Conservation (phyloP, 2,797 vertebrate species). For the Serranus cabrilla region DNA sequence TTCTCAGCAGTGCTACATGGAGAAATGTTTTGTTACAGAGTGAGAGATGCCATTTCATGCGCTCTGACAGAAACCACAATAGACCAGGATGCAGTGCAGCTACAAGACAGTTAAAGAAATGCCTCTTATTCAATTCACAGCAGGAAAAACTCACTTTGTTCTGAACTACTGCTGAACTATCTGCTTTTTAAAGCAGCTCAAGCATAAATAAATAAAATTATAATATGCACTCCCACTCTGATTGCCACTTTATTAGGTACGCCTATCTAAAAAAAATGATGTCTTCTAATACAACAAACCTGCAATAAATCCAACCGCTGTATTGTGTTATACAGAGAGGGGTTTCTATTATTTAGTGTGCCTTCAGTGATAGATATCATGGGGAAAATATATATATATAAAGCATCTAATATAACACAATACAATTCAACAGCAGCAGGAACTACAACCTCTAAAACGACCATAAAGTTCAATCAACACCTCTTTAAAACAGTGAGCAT, state of each 20-base stretch:
- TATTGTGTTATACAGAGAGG: not conserved
- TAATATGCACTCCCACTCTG: not conserved
- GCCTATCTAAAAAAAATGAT: not conserved
- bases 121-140: not conserved
- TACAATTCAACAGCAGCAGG: not conserved
- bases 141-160: slow-evolving; percentile 1
- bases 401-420: not conserved
- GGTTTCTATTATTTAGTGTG: not conserved
- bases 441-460: not conserved
- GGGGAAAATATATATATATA: no score
- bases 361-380: not conserved
- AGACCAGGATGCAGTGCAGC: slow-evolving; percentile 23
- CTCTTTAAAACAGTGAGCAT: not conserved
- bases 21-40: not conserved
- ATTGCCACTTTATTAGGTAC: not conserved
- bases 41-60: slow-evolving; percentile 17
- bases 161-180: not conserved
- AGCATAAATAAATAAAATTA: not conserved
- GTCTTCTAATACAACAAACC: not conserved
- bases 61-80: slow-evolving; percentile 25
- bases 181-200: no score
- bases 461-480: not conserved
- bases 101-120: slow-evolving; percentile 19
- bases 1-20: not conserved
- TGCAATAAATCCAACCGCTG: not conserved